Evolutionary conservation across 1,140 invertebrate species (phyloP).

Genomic region (Bombus soroeensis): DNA sequence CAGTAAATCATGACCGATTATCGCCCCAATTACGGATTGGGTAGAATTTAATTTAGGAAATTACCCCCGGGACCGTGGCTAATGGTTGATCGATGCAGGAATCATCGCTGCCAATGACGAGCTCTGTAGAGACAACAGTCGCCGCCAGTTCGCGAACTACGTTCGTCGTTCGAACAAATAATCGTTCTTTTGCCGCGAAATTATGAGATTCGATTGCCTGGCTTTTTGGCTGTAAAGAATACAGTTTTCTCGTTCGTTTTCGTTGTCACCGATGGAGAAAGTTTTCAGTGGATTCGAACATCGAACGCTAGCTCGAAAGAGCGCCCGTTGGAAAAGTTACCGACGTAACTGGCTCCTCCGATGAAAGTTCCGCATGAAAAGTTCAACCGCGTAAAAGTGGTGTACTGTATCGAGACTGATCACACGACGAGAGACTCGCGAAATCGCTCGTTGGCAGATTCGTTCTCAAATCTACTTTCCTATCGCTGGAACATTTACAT

Average conservation of each 20-base stretch:
- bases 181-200: not conserved
- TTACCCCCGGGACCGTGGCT: not conserved
- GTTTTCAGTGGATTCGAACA: conserved; percentile 7
- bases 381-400: conserved; percentile 22
- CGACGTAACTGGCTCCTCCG: not conserved
- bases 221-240: conserved; percentile 6
- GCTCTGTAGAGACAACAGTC: not conserved
- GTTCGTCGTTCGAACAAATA: not conserved
- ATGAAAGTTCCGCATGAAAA: conserved; percentile 20
- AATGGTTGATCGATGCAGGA: not conserved
- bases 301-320: not conserved
- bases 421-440: not conserved
- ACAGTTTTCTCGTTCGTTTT: not conserved
- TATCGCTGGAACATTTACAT: too few relatives aligned
- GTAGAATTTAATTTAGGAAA: not conserved
- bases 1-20: not conserved
- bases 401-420: not conserved
- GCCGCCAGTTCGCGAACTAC: too few relatives aligned
- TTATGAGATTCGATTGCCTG: not conserved
- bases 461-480: too few relatives aligned
- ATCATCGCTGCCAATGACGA: not conserved
- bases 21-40: not conserved
- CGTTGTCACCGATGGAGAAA: not conserved
- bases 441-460: too few relatives aligned
- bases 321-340: conserved; percentile 15